Evolutionary conservation across 2,888 invertebrate species (phyloP).

Genomic region (Trissonchulus latispiculum): DNA sequence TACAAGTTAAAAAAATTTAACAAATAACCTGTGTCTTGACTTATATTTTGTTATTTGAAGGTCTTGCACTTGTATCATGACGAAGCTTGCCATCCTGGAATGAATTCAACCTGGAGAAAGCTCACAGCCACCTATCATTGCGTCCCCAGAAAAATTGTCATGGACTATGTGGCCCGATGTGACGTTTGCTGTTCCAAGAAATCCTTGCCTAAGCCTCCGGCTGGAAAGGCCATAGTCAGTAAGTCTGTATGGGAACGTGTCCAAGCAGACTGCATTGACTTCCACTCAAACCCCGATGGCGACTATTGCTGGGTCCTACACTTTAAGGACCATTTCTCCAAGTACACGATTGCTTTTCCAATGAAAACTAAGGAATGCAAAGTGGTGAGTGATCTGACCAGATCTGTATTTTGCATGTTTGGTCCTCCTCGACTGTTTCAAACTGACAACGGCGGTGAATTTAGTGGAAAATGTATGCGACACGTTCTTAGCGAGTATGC

Average conservation of each 20-base stretch:
- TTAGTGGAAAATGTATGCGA: neutral
- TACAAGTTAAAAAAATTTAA: too few species aligned
- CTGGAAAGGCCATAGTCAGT: neutral
- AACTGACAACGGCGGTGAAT: neutral
- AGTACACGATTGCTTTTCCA: neutral
- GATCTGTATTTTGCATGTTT: neutral
- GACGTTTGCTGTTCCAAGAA: neutral
- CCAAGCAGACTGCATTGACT: neutral
- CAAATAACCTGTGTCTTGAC: too few species aligned
- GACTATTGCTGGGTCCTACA: neutral
- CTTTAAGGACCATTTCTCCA: neutral
- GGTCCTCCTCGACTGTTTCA: neutral
- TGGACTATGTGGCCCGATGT: neutral
- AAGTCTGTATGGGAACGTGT: neutral
- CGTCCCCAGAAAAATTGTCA: neutral
- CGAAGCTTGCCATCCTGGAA: neutral
- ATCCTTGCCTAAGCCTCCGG: neutral
- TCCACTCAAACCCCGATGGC: neutral
- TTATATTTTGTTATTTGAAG: too few species aligned
- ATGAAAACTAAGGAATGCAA: neutral
- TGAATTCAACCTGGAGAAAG: neutral
- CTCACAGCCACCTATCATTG: neutral
- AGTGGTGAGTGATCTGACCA: neutral
- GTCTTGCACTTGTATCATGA: neutral
- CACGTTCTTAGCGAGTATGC: too few species aligned